These are phyloP conservation scores for Argopecten irradians DNA, from an alignment of 1,140 invertebrate genomes.

Conservation along the genomic window DNA sequence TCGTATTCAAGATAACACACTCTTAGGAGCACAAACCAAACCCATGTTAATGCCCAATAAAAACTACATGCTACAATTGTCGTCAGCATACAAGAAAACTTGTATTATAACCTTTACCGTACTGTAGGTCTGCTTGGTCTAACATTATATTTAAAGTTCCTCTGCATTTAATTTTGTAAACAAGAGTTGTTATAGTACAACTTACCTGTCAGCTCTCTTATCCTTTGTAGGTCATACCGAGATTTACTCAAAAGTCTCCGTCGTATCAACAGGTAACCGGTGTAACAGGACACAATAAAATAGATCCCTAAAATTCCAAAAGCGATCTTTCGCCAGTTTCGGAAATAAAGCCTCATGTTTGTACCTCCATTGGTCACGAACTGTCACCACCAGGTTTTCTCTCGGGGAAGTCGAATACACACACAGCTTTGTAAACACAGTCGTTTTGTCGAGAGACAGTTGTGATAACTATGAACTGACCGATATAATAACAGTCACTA, in stretches of 20 bases:
- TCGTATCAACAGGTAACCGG: slow-evolving; percentile 70
- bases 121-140: too few relatives aligned
- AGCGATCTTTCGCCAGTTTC: slow-evolving; percentile 64
- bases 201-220: slow-evolving; percentile 49
- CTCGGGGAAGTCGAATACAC: neutral
- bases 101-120: too few relatives aligned
- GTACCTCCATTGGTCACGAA: slow-evolving; percentile 31
- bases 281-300: slow-evolving; percentile 73
- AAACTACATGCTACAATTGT: neutral
- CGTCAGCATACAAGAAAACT: neutral
- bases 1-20: neutral
- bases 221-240: slow-evolving; percentile 44
- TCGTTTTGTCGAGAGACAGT: neutral
- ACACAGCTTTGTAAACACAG: neutral
- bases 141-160: neutral
- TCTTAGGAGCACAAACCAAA: neutral
- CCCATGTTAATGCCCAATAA: neutral
- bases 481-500: neutral
- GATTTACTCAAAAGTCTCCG: slow-evolving; percentile 50
- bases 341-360: slow-evolving; percentile 58
- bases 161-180: neutral
- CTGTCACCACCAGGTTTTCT: neutral
- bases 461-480: neutral
- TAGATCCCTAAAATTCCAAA: slow-evolving; percentile 69
- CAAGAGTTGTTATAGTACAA: neutral